Percentiles rank a stretch among this genome's conserved stretches.
These are phyloP conservation scores for Crocidura indochinensis DNA, from an alignment of 2,797 vertebrate species.

Conservation along the genomic window DNA sequence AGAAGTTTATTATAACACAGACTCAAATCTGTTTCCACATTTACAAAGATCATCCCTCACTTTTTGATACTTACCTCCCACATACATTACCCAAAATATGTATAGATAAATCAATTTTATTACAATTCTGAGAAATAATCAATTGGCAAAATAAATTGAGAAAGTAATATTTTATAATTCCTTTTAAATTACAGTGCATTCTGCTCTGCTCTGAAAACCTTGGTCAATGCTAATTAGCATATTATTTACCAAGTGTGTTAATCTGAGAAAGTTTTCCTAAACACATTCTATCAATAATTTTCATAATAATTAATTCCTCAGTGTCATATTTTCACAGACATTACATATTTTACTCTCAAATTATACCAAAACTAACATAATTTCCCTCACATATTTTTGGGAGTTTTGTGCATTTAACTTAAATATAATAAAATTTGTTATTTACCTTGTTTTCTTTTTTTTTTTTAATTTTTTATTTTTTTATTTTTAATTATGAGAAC, in stretches of 20 bases:
- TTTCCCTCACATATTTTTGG: not conserved
- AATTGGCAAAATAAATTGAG: not conserved
- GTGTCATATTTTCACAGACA: not conserved
- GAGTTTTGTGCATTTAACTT: constrained; percentile 5
- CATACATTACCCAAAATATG: not conserved
- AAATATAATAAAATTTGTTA: not conserved
- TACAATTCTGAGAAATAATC: not conserved
- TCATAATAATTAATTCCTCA: not conserved
- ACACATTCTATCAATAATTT: constrained; percentile 43
- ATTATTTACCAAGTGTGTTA: constrained; percentile 7
- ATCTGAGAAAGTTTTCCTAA: not conserved
- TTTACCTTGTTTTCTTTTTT: too few species aligned
- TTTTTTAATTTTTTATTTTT: too few species aligned
- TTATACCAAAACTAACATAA: not conserved
- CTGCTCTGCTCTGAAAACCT: constrained; percentile 25
- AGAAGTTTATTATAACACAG: constrained; percentile 1
- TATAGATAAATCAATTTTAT: not conserved
- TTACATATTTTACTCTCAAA: not conserved
- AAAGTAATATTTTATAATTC: not conserved
- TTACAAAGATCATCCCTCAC: not conserved
- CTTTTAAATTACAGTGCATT: not conserved
- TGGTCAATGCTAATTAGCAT: not conserved
- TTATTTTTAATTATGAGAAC: too few species aligned
- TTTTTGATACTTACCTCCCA: not conserved
- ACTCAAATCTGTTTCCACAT: constrained; percentile 3